Base-by-base conservation (phyloP, 2,888 invertebrate genomes). In the Tortrix viridana region DNA sequence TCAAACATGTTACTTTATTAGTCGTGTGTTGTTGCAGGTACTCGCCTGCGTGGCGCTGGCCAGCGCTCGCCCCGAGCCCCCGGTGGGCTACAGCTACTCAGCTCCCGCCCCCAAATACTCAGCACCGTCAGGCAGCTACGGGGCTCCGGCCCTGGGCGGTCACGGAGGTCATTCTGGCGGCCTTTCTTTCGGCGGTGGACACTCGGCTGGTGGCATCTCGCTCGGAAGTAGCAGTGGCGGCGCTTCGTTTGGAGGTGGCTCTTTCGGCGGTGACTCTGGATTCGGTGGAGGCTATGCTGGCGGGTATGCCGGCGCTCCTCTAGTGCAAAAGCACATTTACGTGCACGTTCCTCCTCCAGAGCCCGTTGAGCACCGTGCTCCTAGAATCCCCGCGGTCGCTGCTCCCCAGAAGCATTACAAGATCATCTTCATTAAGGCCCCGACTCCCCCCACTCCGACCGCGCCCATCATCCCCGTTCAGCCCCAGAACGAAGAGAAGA, bases 371-470 rank as follows among this genome's bases (percentile, higher is more conserved):
- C 93, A 94, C 77, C 93, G 94, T 74, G 93, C 94, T 57, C 93
- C 93, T 68, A 94, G 95, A 74, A 94, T 96, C 72, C 87, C 90
- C 5, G 93, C 93, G 18, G 92, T 95, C 0, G 95, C 95, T 53
- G 95, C 96, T 70, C 94, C 97, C 50, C 97, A 97, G 88, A 97
- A 97, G 79, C 97, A 97, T 87, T 97, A 97, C 94, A 97, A 97
- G 84, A 97, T 97, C 85, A 97, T 97, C 91, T 97, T 97, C 94
- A 97, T 97, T 89, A 97, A 97, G 93, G 97, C 97, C 60, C 97
- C 97, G 76, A 95, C 97, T 74, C 95, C 96, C 67, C 96, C 96
- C 67, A 94, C 96, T 66, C 96, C 96, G 65, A 95, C 95, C 69
- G 96, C 95, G 0, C 97, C 97, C 69, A 94, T 96, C 69, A 96